Evolutionary conservation across 2,113 vertebrate genomes (phyloP).

Genomic region (Coregonus clupeaformis): DNA sequence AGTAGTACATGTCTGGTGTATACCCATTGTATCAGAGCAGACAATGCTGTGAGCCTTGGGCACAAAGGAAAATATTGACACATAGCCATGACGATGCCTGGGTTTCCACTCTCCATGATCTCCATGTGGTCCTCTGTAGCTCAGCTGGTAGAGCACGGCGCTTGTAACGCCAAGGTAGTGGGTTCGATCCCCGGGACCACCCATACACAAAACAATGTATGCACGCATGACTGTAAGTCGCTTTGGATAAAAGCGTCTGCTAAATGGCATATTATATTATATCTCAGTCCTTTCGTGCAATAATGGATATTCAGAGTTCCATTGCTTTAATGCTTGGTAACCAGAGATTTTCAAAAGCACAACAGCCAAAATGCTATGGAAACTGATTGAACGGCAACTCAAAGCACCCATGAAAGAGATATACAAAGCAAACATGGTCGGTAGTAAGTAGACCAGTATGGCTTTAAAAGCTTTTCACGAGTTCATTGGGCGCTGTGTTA

Average conservation of each 20-base stretch:
- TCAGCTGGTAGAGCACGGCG: too few species aligned
- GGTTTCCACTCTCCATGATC: not conserved
- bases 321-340: conserved; percentile 9
- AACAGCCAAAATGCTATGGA: not conserved
- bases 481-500: not conserved
- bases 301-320: not conserved
- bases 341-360: not conserved
- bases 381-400: not conserved
- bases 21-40: too few species aligned
- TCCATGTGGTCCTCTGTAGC: too few species aligned
- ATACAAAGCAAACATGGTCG: not conserved
- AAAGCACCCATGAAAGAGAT: not conserved
- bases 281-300: not conserved
- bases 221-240: too few species aligned
- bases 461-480: not conserved
- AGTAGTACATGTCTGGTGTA: too few species aligned
- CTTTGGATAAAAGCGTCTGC: too few species aligned
- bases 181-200: too few species aligned
- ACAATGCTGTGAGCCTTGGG: not conserved
- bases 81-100: not conserved
- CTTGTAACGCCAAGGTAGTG: too few species aligned
- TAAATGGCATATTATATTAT: too few species aligned
- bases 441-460: not conserved
- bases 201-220: too few species aligned
- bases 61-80: not conserved